phyloP scores from a whole-genome alignment of 2,797 vertebrate species.

The Manis pentadactyla region DNA sequence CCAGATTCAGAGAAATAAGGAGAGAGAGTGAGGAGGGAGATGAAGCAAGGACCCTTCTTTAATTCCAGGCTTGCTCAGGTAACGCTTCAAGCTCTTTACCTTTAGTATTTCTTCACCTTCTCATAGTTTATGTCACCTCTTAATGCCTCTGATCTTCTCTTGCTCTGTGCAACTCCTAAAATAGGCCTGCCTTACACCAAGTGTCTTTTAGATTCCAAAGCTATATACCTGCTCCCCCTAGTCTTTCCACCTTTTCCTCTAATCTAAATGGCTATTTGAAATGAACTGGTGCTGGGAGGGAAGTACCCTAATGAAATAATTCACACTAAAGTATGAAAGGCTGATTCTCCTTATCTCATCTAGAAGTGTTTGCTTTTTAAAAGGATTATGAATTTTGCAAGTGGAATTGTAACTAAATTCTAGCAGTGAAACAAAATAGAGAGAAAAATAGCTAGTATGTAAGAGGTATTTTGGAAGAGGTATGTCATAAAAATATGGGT shows the following conservation, averaged over 20 bases:
- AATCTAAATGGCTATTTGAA: background rate
- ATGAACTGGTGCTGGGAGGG: background rate
- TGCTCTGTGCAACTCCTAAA: background rate
- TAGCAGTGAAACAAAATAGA: constrained; percentile 4
- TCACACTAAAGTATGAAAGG: background rate
- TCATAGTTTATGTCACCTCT: background rate
- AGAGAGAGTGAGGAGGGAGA: background rate
- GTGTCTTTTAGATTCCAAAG: background rate
- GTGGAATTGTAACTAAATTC: constrained; percentile 1
- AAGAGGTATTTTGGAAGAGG: background rate
- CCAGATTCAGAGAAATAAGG: background rate
- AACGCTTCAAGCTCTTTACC: background rate
- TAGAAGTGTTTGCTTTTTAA: background rate
- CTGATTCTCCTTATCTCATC: background rate
- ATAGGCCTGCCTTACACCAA: background rate
- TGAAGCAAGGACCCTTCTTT: background rate
- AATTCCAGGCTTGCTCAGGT: background rate
- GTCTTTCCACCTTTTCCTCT: background rate
- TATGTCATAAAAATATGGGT: background rate
- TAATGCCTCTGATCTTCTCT: background rate
- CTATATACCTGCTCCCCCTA: background rate
- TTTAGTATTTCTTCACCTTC: background rate
- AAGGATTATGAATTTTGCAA: constrained; percentile 11
- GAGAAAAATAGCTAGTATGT: background rate
- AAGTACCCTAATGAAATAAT: constrained; percentile 42